Conservation (phyloP, 30 jellyfish, hydroid and myxozoan genomes). For the Chironex yamaguchii region DNA sequence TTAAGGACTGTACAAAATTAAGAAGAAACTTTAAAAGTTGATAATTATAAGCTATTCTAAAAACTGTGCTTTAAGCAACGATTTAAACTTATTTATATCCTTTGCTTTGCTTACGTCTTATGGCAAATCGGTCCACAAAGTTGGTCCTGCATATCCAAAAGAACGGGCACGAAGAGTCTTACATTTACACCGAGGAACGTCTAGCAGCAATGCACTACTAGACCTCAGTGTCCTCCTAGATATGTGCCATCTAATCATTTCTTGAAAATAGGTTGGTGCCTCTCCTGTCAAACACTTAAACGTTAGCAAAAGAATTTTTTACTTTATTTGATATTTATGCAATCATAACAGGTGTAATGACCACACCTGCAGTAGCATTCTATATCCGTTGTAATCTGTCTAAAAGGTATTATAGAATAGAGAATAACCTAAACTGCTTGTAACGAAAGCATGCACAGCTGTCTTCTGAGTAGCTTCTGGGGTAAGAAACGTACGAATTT, state of each 20-base stretch:
- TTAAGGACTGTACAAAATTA: no score
- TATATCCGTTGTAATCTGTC: neutral
- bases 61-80: no score
- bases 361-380: neutral
- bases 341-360: no score
- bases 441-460: neutral
- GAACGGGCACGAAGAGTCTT: conserved; percentile 48
- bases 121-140: neutral
- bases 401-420: neutral
- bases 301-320: conserved; percentile 10
- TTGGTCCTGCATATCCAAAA: neutral
- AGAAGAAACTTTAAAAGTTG: no score
- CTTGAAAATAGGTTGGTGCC: conserved; percentile 52
- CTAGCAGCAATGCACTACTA: conserved; percentile 27
- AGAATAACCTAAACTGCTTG: neutral
- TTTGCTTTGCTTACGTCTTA: neutral
- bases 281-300: conserved; percentile 41
- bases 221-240: conserved; percentile 43
- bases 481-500: neutral
- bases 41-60: no score
- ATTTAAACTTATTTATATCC: no score
- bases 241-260: conserved; percentile 43
- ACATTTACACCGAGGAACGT: conserved; percentile 19
- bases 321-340: no score
- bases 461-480: neutral